Evolutionary conservation across 2,888 invertebrate genomes (phyloP).

Genomic region (Amiota mariae): DNA sequence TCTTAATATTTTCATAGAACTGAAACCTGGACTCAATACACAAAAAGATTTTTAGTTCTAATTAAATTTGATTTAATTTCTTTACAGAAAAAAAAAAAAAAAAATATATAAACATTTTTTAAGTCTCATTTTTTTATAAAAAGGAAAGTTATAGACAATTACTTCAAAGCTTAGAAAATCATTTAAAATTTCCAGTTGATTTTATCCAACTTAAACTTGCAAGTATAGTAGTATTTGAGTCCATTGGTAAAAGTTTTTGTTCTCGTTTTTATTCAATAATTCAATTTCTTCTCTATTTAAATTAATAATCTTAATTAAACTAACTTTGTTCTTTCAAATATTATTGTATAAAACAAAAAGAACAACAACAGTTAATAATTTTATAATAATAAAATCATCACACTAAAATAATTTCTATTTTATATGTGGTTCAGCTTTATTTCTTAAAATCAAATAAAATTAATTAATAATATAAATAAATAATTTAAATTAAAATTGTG

Average conservation of each 20-base stretch:
- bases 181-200: no score
- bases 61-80: no score
- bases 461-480: conserved; percentile 35
- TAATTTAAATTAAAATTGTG: conserved; percentile 1
- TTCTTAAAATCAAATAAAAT: conserved; percentile 37
- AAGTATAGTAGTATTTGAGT: no score
- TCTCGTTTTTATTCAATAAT: conserved; percentile 10
- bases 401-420: conserved; percentile 74
- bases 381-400: conserved; percentile 62
- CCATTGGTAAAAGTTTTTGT: conserved; percentile 7
- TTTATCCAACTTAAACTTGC: no score
- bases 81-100: no score
- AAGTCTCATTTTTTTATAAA: no score
- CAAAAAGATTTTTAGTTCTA: conserved; percentile 20
- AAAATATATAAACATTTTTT: no score
- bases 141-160: no score
- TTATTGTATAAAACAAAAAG: conserved; percentile 32
- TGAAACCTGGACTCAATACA: no score
- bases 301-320: conserved; percentile 29
- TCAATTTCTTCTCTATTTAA: conserved; percentile 46
- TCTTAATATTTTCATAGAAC: no score
- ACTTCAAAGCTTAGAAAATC: no score
- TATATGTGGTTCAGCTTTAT: conserved; percentile 75
- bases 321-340: conserved; percentile 30
- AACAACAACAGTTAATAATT: conserved; percentile 29